These are phyloP conservation scores for Erebia epiphron DNA, from an alignment of 2,888 invertebrate genomes.

Conservation along the genomic window DNA sequence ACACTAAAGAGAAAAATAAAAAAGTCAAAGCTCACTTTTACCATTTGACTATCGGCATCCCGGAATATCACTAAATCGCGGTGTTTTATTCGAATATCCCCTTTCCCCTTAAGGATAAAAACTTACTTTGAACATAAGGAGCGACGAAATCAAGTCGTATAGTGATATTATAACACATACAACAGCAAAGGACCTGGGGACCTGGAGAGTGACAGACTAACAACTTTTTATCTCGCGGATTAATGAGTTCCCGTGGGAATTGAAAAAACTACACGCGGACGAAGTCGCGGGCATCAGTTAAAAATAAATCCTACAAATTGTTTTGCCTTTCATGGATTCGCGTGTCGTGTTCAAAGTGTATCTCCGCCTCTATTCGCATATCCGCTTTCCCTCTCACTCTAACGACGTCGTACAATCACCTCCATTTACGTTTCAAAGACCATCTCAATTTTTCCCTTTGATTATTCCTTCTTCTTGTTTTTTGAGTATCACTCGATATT, in stretches of 20 bases:
- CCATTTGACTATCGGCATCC: background rate
- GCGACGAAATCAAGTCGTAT: background rate
- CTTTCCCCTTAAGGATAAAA: background rate
- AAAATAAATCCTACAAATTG: background rate
- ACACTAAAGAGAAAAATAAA: background rate
- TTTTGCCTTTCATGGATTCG: background rate
- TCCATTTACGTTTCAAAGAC: conserved; percentile 18
- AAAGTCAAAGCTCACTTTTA: conserved; percentile 5
- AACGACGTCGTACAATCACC: conserved; percentile 19
- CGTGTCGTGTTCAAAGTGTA: background rate
- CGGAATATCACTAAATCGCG: conserved; percentile 6
- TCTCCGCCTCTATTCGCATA: background rate
- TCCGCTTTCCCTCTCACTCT: background rate
- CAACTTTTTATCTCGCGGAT: no score
- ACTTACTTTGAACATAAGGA: background rate
- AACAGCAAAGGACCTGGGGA: no score
- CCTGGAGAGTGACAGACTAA: no score
- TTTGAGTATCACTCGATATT: background rate
- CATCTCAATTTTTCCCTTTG: conserved; percentile 13
- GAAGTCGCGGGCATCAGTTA: no score
- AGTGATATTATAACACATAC: no score
- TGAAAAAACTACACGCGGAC: no score
- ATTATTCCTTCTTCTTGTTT: conserved; percentile 6
- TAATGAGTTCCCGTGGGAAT: no score
- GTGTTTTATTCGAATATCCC: conserved; percentile 20